Evolutionary conservation across 2,888 invertebrate species (phyloP).

Genomic region (Agonopterix alstromeriana): DNA sequence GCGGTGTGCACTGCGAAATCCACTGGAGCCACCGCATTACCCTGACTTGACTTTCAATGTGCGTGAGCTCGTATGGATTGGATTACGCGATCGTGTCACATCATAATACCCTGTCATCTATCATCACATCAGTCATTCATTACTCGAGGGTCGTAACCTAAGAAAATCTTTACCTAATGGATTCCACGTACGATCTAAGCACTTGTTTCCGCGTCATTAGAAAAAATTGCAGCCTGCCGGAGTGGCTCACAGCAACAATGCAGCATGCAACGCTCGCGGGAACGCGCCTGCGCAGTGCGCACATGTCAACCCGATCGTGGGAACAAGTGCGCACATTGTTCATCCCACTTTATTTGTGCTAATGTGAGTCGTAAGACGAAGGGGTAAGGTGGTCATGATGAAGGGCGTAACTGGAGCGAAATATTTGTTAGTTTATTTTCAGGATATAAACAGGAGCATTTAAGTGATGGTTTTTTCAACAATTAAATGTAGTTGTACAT

Average conservation of each 20-base stretch:
- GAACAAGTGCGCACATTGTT: slow-evolving; percentile 18
- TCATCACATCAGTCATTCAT: too few species aligned
- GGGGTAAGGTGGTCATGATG: slow-evolving; percentile 6
- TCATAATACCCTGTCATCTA: too few species aligned
- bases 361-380: slow-evolving; percentile 1
- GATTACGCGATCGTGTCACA: too few species aligned
- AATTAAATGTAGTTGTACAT: too few species aligned
- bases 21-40: too few species aligned
- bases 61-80: too few species aligned
- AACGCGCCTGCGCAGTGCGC: slow-evolving; percentile 13
- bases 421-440: slow-evolving; percentile 9
- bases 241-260: slow-evolving; percentile 16
- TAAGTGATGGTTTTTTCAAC: too few species aligned
- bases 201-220: slow-evolving; percentile 8
- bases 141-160: too few species aligned
- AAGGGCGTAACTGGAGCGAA: slow-evolving; percentile 7
- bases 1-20: too few species aligned
- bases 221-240: slow-evolving; percentile 5
- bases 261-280: slow-evolving; percentile 10
- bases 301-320: slow-evolving; percentile 39
- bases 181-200: neutral
- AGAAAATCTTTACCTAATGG: neutral
- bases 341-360: neutral
- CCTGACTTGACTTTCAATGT: too few species aligned
- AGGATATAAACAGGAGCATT: too few species aligned